Base-by-base conservation (phyloP, 2,888 invertebrate genomes). In the Cotesia congregata region DNA sequence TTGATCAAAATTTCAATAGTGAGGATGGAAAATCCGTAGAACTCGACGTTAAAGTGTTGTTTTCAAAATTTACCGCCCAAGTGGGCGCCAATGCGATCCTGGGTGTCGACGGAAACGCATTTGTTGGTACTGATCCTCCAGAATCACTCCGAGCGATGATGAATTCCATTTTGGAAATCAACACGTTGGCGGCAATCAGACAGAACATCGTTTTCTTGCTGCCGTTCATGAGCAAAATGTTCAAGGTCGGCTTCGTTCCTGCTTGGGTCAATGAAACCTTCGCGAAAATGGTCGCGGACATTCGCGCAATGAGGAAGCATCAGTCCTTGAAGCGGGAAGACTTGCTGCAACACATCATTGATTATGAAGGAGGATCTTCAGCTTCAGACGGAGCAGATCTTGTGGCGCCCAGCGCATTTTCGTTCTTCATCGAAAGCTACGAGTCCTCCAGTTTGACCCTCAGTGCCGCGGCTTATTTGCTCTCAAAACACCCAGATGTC, bases 391-490 rank as follows among this genome's bases (percentile, higher is more conserved):
- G 74, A 7, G 85, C 83, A 5, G 83, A 86, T 64, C 85, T 90
- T 81, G 83, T 88, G 6, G 86, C 50, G 6, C 60, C 91, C 0
- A 91, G 91, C 79, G 89, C 90, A 9, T 85, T 91, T n/a, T 88
- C 91, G 6, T 91, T 92, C 82, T 91, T 91, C 80, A 80, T 90
- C 1, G 92, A 91, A 41, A 91, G 91, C 1, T 91, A 89, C 80
- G 92, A 92, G 83, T 91, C 91, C 1, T 91, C 91, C 0, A 90
- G 91, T 39, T 88, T 90, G 1, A 86, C 90, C 1, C 83, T 91
- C 74, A 87, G 89, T 15, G 90, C 90, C 76, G 85, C 89, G 5
- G 82, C 90, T 0, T 91, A 90, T 80, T 88, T 90, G 79, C 81
- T 92, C 1, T 90, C 90, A 1, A 80, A 88, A 6, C 83, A 91